Evolutionary conservation across 2,113 vertebrate species (phyloP), one percentile per base, ranked within the genome.

Genomic region (Larimichthys crocea): DNA sequence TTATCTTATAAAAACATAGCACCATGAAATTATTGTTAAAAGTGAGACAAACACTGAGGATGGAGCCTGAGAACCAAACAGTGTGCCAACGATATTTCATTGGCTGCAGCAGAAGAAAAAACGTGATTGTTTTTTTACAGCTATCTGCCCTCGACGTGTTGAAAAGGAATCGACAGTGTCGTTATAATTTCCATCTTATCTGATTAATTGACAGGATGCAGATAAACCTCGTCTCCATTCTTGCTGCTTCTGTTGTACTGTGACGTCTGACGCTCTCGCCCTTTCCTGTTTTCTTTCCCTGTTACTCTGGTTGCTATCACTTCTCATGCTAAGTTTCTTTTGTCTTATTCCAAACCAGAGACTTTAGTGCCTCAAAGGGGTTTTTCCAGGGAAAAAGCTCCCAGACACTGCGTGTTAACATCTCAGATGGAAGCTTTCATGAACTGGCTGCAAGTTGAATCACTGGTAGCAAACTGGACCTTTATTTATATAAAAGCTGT

Each of bases 401-500:
- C 60, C 74, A 82, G 73, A 76, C 5, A 2, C 40, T 49, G 59
- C 20, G 20, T 56, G 46, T 62, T 57, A 11, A 52, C 49, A 77
- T 1, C 55, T 44, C 26, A 61, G 65, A 71, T 0, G 26, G 16
- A 10, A 69, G 3, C 29, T n/a, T 82, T 79, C n/a, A 52, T 10
- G 56, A 73, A 56, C 46, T 48, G 61, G 22, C 24, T 46, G 60
- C 48, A 74, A 48, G 66, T 67, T 65, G 69, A 68, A 79, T 63
- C 83, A 40, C 61, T 53, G 55, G 24, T 29, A 68, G 68, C 44
- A 63, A 77, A 72, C 26, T 7, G n/a, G 49, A 59, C 14, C 4
- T 57, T 40, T 62, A 73, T 85, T 71, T 88, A 66, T 44, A 61
- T 19, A 22, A 74, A 74, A 69, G 12, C 57, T 87, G 77, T 59